phyloP scores from a whole-genome alignment of 2,113 vertebrate genomes.

The Scophthalmus maximus region DNA sequence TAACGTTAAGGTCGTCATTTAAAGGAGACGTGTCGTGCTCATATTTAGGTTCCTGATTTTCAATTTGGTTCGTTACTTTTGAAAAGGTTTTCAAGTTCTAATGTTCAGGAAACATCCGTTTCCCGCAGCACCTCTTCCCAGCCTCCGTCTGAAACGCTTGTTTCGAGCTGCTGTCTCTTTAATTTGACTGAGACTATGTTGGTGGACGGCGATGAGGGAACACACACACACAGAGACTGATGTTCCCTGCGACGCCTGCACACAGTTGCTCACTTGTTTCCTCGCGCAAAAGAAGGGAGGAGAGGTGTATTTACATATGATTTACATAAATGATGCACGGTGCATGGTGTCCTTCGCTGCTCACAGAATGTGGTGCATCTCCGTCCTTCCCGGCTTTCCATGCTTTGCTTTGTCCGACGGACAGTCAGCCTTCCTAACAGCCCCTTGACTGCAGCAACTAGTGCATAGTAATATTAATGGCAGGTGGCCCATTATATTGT shows the following conservation, averaged over 20 bases:
- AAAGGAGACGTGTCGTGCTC: no score
- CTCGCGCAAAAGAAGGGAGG: not conserved
- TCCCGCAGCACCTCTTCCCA: no score
- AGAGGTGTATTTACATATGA: not conserved
- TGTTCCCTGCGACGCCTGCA: not conserved
- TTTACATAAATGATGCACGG: slow-evolving; percentile 20
- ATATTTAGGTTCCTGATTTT: no score
- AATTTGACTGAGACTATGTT: no score
- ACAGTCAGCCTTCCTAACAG: slow-evolving; percentile 28
- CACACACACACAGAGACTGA: not conserved
- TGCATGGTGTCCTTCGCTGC: slow-evolving; percentile 11
- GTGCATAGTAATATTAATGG: slow-evolving; percentile 47
- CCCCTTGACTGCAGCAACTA: slow-evolving; percentile 43
- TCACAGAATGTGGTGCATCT: slow-evolving; percentile 20
- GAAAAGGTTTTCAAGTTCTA: no score
- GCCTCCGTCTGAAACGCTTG: no score
- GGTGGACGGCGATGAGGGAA: no score
- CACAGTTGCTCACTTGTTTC: not conserved
- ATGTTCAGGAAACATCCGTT: no score
- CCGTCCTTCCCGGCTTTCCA: slow-evolving; percentile 1
- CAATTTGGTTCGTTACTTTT: no score
- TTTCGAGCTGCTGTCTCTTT: no score
- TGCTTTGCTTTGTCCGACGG: slow-evolving; percentile 2
- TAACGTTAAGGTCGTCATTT: no score
- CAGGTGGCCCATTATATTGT: slow-evolving; percentile 55